Evolutionary conservation across 2,113 vertebrate genomes (phyloP), one percentile per base, ranked within the genome.

Genomic region (Okapia johnstoni): DNA sequence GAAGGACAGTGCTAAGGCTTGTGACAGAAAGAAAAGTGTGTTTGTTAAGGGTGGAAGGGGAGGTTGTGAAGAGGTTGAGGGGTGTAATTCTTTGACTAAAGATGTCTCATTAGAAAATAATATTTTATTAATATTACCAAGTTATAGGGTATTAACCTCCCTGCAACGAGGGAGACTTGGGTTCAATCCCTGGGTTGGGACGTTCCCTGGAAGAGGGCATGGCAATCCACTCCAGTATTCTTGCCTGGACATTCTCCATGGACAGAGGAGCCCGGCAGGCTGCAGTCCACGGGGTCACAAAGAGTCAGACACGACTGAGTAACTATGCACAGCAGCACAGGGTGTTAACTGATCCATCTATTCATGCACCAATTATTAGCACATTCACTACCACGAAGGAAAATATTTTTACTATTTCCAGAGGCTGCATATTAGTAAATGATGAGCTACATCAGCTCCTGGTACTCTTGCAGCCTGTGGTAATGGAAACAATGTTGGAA

Each of bases 21-120:
- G 77, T 83, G 76, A 63, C 11, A 57, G 4, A 73, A 73, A 16
- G n/a, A 40, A 15, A 33, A 43, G 3, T 63, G 4, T 40, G 7
- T 23, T 50, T 58, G 2, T 9, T 36, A 23, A 2, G 6, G 10
- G 1, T 13, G 1, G 6, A 43, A 2, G 2, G 3, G 0, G 17
- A 73, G 12, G 3, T 26, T 73, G 2, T 7, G 33, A 50, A 79
- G 28, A 30, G n/a, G 30, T 1, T 48, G 3, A 55, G 10, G 6
- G 6, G 2, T 58, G 0, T 52, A 28, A 61, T 85, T 93, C 7
- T 7, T 85, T 58, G 15, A 83, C 2, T 58, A 57, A 93, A 52
- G 5, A 43, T 28, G 1, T 30, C 9, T 25, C 87, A 87, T 76
- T 40, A 81, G 33, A 2, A 95, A 95, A 28, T 58, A 43, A 1